Conservation (phyloP, 2,888 invertebrate genomes). For the Erebia ligea region DNA sequence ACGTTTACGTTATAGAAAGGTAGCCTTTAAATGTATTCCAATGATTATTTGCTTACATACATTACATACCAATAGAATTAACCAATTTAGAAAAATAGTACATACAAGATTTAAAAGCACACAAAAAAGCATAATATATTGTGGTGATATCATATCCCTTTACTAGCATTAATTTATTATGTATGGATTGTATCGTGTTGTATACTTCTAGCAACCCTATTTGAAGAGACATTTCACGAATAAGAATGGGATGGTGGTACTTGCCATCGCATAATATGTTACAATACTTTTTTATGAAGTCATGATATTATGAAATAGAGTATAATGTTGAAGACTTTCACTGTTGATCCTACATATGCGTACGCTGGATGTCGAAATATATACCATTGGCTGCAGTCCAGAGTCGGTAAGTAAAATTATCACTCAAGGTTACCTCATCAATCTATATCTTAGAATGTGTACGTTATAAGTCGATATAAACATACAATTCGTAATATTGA, state of each 20-base stretch:
- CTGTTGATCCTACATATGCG: conserved; percentile 24
- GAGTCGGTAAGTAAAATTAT: conserved; percentile 43
- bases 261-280: not conserved
- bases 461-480: conserved; percentile 23
- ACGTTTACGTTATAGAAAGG: not conserved
- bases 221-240: not conserved
- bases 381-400: conserved; percentile 43
- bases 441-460: conserved; percentile 35
- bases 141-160: conserved; percentile 75
- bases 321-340: conserved; percentile 3
- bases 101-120: conserved; percentile 54
- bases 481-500: conserved; percentile 18
- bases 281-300: not conserved
- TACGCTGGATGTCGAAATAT: conserved; percentile 37
- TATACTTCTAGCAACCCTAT: conserved; percentile 6
- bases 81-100: conserved; percentile 12
- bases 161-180: conserved; percentile 58
- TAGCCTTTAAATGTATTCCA: not conserved
- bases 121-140: conserved; percentile 56
- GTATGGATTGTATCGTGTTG: conserved; percentile 22
- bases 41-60: not conserved
- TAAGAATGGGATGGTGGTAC: no score
- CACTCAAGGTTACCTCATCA: conserved; percentile 44
- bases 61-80: not conserved
- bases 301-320: conserved; percentile 1